Conservation (phyloP, 2,113 vertebrate genomes). For the Melospiza melodia region DNA sequence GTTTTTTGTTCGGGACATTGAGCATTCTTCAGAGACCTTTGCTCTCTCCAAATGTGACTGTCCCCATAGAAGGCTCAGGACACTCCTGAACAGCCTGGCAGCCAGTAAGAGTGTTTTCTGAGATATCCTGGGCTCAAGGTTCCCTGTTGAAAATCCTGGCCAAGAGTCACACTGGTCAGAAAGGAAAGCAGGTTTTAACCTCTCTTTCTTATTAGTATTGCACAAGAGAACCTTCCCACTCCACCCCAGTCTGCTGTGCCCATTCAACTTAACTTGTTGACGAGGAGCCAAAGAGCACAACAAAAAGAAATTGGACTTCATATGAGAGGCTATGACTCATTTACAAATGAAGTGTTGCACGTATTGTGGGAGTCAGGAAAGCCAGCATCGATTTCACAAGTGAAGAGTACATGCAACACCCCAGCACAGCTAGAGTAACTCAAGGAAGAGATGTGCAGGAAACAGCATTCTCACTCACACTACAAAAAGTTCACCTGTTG, state of each 20-base stretch:
- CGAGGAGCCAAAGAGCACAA: constrained; percentile 5
- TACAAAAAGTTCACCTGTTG: not conserved
- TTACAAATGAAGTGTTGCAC: not conserved
- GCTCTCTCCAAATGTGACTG: not conserved
- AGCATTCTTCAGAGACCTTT: not conserved
- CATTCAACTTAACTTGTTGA: constrained; percentile 14
- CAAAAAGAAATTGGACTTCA: not conserved
- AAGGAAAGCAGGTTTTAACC: not conserved
- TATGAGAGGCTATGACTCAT: constrained; percentile 30
- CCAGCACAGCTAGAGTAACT: not conserved
- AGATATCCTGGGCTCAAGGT: not conserved
- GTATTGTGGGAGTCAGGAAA: not conserved
- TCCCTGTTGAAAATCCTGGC: not conserved
- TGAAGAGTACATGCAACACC: not conserved
- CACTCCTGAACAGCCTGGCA: not conserved
- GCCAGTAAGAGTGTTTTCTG: not conserved
- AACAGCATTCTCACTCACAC: not conserved
- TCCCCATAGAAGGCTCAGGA: not conserved
- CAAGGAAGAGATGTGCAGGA: not conserved
- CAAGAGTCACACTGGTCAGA: not conserved
- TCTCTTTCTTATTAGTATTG: not conserved
- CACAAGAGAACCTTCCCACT: not conserved
- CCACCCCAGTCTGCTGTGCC: not conserved
- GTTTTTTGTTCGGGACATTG: not conserved
- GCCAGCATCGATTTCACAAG: constrained; percentile 13